Percentiles rank a stretch among this genome's conserved stretches.
Conservation (phyloP, 2,888 invertebrate species). For the Drosophila formosana region DNA sequence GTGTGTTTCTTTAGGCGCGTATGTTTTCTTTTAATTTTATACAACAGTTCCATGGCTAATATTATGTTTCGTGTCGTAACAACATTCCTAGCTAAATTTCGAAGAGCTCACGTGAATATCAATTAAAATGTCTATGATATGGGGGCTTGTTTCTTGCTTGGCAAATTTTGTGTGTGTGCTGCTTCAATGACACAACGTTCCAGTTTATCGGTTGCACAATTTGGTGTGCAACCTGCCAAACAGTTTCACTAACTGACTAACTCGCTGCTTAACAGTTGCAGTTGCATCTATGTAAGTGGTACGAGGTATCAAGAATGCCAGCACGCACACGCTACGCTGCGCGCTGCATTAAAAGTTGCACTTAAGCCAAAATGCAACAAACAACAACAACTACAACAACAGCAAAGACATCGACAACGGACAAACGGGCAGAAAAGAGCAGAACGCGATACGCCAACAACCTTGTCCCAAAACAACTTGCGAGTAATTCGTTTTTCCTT, state of each 20-base stretch:
- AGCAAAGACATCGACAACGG: not conserved
- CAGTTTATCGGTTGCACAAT: conserved; percentile 64
- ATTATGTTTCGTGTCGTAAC: not conserved
- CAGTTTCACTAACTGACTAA: conserved; percentile 44
- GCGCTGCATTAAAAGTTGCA: conserved; percentile 52
- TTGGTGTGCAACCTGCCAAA: conserved; percentile 56
- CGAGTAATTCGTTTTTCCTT: conserved; percentile 64
- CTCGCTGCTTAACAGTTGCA: conserved; percentile 25
- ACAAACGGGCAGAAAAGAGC: conserved; percentile 36
- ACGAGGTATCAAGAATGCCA: conserved; percentile 56
- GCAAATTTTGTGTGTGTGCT: not conserved
- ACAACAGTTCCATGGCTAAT: not conserved
- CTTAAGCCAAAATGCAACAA: conserved; percentile 46
- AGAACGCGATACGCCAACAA: conserved; percentile 63
- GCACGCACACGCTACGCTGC: conserved; percentile 41
- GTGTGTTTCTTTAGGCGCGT: too few species aligned
- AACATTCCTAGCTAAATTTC: not conserved
- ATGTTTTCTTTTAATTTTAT: too few species aligned
- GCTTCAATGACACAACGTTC: conserved; percentile 56
- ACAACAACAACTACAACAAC: conserved; percentile 20
- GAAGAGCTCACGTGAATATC: not conserved
- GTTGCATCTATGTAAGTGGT: conserved; percentile 55
- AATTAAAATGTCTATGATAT: conserved; percentile 5
- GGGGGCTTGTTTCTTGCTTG: not conserved
- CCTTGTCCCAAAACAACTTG: conserved; percentile 79